Base-by-base conservation (phyloP, 2,113 vertebrate species). In the Numenius arquata region DNA sequence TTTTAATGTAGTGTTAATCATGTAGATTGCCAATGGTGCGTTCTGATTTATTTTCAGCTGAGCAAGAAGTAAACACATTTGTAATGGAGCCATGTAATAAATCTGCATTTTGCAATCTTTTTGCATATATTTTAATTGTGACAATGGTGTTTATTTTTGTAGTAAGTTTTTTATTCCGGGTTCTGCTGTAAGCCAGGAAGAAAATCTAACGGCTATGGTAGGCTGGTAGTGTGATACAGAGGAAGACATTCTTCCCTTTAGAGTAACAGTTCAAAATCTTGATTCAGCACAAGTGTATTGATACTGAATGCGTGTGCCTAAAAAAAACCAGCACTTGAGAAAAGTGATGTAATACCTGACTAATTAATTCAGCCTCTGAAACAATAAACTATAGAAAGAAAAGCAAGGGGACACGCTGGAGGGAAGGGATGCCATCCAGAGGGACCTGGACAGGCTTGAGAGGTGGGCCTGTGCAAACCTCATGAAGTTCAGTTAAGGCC, bases 81-180 rank as follows among this genome's bases (percentile, higher is more conserved):
- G 87, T 93, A 93, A 93, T 59, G 56, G 80, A 88, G 65, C 65
- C 34, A 20, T 11, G 15, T 92, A 90, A 95, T 92, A 90, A 91
- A 89, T 45, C 65, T 70, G 56, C 38, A 32, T 82, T 93, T 95
- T 92, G 56, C 50, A 88, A 41, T 81, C 15, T 56, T 88, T 96
- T 79, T 58, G 38, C 34, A 52, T 62, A 80, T 38, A 70, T 85
- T 91, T 93, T 34, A 71, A 30, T 75, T 50, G 75, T 76, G 62
- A 48, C 50, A 59, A 8, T 36, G 17, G 52, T 84, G 27, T 43
- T 94, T 70, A 43, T 55, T 91, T 95, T 78, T 79, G 26, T 59
- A 17, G 5, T 30, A 29, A 34, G 19, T 29, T 91, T 93, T 91
- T 65, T 5, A 38, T 70, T 73, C 25, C 5, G n/a, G 41, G 6